Evolutionary conservation across 2,888 invertebrate species (phyloP).

Genomic region (Athetis lepigone): DNA sequence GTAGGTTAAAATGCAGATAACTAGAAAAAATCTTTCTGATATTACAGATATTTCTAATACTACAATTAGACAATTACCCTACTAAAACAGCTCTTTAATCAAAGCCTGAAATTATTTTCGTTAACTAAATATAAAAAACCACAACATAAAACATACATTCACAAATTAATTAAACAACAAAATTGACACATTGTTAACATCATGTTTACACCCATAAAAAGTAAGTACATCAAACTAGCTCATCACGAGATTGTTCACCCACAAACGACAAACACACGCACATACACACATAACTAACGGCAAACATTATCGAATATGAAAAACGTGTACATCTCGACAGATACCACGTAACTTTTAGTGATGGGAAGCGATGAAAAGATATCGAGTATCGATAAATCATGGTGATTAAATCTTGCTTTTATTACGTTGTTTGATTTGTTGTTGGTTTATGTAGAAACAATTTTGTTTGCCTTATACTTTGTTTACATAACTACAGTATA

Average conservation of each 20-base stretch:
- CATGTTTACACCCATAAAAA: neutral
- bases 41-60: too few relatives aligned
- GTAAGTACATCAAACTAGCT: neutral
- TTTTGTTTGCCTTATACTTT: too few relatives aligned
- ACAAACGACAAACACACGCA: slow-evolving; percentile 46
- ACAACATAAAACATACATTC: neutral
- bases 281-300: slow-evolving; percentile 55
- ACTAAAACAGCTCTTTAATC: neutral
- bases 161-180: neutral
- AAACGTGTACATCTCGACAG: slow-evolving; percentile 70
- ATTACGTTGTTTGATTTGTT: neutral
- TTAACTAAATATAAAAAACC: too few relatives aligned
- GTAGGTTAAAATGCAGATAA: too few relatives aligned
- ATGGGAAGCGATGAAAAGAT: slow-evolving; percentile 32
- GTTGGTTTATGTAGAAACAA: too few relatives aligned
- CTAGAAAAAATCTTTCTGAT: too few relatives aligned
- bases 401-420: neutral
- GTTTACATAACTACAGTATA: too few relatives aligned
- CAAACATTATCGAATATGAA: slow-evolving; percentile 66
- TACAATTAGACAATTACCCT: neutral
- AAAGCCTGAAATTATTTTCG: neutral
- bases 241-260: slow-evolving; percentile 12
- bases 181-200: neutral
- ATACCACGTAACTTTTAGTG: slow-evolving; percentile 66
- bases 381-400: slow-evolving; percentile 24